Conservation (phyloP, 2,113 vertebrate genomes). For the Xiphias gladius region DNA sequence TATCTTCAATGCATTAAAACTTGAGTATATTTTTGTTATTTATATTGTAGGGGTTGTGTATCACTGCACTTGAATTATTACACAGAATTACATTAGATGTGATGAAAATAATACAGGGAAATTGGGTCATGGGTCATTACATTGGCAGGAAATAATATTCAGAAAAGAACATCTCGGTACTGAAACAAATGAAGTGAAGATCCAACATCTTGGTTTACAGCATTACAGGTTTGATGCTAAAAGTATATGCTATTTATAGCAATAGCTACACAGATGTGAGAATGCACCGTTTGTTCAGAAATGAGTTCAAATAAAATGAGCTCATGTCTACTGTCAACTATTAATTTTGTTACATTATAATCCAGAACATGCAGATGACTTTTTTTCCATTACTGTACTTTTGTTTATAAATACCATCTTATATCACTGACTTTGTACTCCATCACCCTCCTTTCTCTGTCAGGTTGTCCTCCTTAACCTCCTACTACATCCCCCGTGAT, state of each 20-base stretch:
- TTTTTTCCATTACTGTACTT: background rate
- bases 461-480: conserved; percentile 86
- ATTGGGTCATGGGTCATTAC: background rate
- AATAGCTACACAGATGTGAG: background rate
- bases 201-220: background rate
- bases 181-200: background rate
- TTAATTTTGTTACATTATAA: background rate
- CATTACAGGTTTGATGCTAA: conserved; percentile 3
- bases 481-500: conserved; percentile 88
- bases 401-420: background rate
- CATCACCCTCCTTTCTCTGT: background rate
- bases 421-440: background rate
- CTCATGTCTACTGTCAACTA: background rate
- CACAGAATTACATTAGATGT: background rate
- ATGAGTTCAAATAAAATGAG: background rate
- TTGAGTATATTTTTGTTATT: background rate
- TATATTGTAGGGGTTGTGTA: background rate
- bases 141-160: background rate
- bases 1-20: background rate
- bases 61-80: background rate
- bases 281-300: background rate
- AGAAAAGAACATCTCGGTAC: background rate
- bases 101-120: conserved; percentile 11
- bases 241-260: background rate
- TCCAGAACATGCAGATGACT: background rate